Evolutionary conservation across 2,888 invertebrate species (phyloP).

Genomic region (Frankliniella intonsa): DNA sequence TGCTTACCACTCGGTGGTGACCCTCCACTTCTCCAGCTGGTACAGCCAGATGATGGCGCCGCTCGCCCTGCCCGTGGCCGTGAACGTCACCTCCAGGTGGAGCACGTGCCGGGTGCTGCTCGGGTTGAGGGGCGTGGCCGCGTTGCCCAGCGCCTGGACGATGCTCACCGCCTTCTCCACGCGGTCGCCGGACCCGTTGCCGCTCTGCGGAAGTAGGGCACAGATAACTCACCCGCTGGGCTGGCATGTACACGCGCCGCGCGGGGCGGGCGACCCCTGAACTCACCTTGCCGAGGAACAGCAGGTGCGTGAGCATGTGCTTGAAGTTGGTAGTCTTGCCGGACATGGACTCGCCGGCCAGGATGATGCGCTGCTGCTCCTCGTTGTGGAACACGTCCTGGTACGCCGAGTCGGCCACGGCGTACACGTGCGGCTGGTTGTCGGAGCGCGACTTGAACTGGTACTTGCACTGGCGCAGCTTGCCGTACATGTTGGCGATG

Average conservation of each 20-base stretch:
- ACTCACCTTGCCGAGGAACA: constrained; percentile 68
- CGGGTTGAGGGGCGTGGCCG: constrained; percentile 77
- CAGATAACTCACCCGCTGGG: no score
- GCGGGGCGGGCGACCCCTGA: not conserved
- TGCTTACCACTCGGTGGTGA: constrained; percentile 54
- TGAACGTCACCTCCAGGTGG: constrained; percentile 76
- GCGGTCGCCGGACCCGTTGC: constrained; percentile 59
- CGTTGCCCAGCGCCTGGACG: constrained; percentile 74
- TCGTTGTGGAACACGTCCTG: constrained; percentile 87
- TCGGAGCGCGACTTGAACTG: constrained; percentile 80
- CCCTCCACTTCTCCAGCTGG: constrained; percentile 83
- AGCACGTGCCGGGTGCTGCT: constrained; percentile 81
- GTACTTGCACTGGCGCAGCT: constrained; percentile 74
- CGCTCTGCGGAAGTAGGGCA: constrained; percentile 45
- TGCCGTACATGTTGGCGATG: constrained; percentile 63
- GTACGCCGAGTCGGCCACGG: constrained; percentile 83
- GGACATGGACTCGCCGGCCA: constrained; percentile 85
- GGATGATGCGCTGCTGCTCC: constrained; percentile 77
- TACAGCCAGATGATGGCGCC: constrained; percentile 83
- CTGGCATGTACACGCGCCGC: no score
- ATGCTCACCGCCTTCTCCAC: constrained; percentile 64
- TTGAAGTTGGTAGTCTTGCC: constrained; percentile 85
- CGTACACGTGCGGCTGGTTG: constrained; percentile 84
- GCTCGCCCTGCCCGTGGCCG: constrained; percentile 79
- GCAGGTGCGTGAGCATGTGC: constrained; percentile 73